These are phyloP conservation scores for Anas platyrhynchos DNA, from an alignment of 2,113 vertebrate species.

Conservation along the genomic window DNA sequence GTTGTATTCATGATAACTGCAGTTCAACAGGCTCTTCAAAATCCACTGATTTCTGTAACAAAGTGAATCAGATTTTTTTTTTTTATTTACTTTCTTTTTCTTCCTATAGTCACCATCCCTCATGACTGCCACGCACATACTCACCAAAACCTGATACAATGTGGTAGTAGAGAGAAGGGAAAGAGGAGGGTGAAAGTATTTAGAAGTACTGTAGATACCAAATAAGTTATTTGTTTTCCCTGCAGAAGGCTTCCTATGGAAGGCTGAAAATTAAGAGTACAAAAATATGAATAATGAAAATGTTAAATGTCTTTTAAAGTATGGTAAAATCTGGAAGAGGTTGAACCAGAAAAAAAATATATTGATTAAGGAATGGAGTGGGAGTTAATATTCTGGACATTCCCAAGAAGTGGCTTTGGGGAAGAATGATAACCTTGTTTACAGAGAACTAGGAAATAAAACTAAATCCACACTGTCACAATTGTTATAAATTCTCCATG, in stretches of 20 bases:
- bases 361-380: background rate
- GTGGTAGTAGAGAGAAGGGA: conserved; percentile 42
- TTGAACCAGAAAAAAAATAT: background rate
- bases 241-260: background rate
- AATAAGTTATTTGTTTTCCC: background rate
- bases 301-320: background rate
- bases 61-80: background rate
- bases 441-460: background rate
- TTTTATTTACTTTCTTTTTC: background rate
- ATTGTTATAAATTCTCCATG: background rate
- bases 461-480: background rate
- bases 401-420: background rate
- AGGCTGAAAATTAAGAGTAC: background rate
- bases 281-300: background rate
- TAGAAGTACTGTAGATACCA: background rate
- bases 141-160: conserved; percentile 30
- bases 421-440: background rate
- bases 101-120: background rate
- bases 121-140: background rate
- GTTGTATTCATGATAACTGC: background rate
- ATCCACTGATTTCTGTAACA: background rate
- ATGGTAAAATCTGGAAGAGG: background rate
- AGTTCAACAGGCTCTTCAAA: background rate
- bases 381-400: background rate
- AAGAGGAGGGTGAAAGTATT: background rate